phyloP scores from a whole-genome alignment of 2,797 vertebrate genomes.

The Valencia hispanica region DNA sequence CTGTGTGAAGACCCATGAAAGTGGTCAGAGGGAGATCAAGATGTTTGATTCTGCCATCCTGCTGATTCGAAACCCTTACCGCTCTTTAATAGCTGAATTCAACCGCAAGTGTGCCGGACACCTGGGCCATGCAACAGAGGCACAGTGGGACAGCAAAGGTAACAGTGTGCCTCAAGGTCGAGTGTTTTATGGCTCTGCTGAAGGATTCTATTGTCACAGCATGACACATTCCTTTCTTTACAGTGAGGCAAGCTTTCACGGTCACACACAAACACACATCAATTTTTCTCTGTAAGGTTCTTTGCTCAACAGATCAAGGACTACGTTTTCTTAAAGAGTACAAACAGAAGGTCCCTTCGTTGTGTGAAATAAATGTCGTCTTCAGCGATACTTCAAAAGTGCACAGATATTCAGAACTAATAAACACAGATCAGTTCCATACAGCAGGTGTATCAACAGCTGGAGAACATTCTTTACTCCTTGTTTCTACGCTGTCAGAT shows the following conservation, averaged over 20 bases:
- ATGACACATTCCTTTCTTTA: not conserved
- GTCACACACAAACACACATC: not conserved
- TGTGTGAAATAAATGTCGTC: not conserved
- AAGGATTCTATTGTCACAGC: slow-evolving; percentile 7
- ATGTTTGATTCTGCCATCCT: slow-evolving; percentile 95
- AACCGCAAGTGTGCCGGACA: slow-evolving; percentile 97
- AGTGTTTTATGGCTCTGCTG: slow-evolving; percentile 14
- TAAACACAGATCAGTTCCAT: not conserved
- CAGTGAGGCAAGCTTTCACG: not conserved
- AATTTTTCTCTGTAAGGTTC: not conserved
- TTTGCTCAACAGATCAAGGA: not conserved
- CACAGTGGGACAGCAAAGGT: slow-evolving; percentile 94
- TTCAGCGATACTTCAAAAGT: not conserved
- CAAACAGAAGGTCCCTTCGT: not conserved
- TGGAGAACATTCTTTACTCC: not conserved
- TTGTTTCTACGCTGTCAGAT: not conserved
- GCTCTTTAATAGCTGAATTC: slow-evolving; percentile 93
- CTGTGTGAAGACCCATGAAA: slow-evolving; percentile 97
- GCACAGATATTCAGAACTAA: not conserved
- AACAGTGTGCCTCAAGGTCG: not conserved
- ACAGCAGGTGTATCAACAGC: not conserved
- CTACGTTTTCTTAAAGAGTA: not conserved
- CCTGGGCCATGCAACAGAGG: slow-evolving; percentile 92
- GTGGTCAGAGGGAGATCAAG: slow-evolving; percentile 91
- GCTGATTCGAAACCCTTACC: slow-evolving; percentile 94